These are phyloP conservation scores for Pongo abelii DNA, from an alignment of 2,113 vertebrate genomes.

Conservation along the genomic window DNA sequence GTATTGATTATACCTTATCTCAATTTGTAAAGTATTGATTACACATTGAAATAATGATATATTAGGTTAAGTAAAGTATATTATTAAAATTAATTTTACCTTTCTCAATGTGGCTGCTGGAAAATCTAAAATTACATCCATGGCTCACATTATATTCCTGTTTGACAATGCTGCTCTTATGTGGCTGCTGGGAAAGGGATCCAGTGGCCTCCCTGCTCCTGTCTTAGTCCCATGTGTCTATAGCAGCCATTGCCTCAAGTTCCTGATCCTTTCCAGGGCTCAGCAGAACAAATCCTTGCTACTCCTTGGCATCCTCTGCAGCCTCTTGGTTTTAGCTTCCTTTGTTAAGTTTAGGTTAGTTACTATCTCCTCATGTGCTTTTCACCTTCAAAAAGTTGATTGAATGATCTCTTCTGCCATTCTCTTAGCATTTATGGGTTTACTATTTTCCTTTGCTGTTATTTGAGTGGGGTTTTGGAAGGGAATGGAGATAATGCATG, in stretches of 20 bases:
- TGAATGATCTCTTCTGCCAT: background rate
- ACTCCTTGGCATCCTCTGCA: background rate
- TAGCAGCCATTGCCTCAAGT: background rate
- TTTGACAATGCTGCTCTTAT: background rate
- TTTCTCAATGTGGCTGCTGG: background rate
- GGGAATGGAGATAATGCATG: background rate
- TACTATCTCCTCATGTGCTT: background rate
- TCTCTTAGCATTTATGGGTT: conserved; percentile 12
- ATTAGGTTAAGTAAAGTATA: background rate
- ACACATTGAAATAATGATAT: background rate
- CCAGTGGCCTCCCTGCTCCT: fast-evolving
- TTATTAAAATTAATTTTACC: background rate
- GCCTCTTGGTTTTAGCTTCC: background rate
- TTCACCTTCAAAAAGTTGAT: conserved; percentile 7
- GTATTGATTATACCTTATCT: background rate
- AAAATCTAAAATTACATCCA: background rate
- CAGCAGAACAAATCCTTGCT: background rate
- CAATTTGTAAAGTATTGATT: background rate
- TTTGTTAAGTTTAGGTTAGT: background rate
- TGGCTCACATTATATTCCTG: background rate
- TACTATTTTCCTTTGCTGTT: conserved; percentile 40
- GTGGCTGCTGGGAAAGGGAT: background rate
- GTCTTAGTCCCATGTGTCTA: background rate
- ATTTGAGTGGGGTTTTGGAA: conserved; percentile 27
- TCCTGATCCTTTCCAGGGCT: background rate